Base-by-base conservation (phyloP, 2,797 vertebrate genomes). In the Aeoliscus strigatus region DNA sequence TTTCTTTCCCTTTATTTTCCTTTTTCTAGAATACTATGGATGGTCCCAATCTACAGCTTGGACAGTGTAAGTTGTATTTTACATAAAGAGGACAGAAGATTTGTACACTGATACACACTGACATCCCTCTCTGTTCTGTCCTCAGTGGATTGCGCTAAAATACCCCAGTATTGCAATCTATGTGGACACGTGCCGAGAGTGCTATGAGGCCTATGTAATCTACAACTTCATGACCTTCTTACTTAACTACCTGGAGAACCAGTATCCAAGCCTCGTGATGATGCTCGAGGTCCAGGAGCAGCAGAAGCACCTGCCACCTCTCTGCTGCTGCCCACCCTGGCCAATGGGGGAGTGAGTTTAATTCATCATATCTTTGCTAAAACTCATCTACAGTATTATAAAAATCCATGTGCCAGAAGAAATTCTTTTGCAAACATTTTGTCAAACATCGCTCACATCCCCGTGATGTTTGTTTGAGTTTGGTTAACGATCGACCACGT, bases 171-270 rank as follows among this genome's bases (percentile, higher is more conserved):
- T 97, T 73, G 94, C 96, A 47, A 98, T 99, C 60, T 98, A 99
- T 26, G 93, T 98, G 86, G 95, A 99, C 80, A 99, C 96, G 0
- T 98, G 95, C 85, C 88, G 96, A 81, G 96, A 99, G 74, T 99
- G 96, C 84, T 98, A 98, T 12, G 96, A 98, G 88, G 96, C 96
- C 10, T 98, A 93, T 46, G 96, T 98, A 73, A 98, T 99, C 86
- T 98, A 99, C 81, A 99, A 96, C 79, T 98, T 99, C 72, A 98
- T 99, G 96, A 93, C 90, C 61, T 98, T 98, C 79, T 85, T 99
- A 82, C 91, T 94, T 17, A 99, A 94, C 80, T 98, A 94, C 52
- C 80, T 99, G 77, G 93, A 89, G 39, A 93, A 93, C 73, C 94
- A 93, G 40, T 98, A 93, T 58, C 95, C 96, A 55, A 96, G 90